Base-by-base conservation (phyloP, 2,113 vertebrate species). In the Centropristis striata region DNA sequence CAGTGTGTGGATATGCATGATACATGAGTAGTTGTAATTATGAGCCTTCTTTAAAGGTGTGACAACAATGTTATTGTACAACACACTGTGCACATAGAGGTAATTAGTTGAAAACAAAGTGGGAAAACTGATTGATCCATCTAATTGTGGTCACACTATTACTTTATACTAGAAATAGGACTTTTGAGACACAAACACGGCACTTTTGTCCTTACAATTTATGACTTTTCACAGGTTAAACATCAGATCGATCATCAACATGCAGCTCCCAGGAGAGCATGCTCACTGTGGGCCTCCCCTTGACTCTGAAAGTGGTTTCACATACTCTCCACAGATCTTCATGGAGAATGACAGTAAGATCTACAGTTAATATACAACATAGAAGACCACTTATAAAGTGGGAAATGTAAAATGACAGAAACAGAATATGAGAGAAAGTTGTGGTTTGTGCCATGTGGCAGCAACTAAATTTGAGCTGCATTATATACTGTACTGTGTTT, bases 241-340 rank as follows among this genome's bases (percentile, higher is more conserved):
- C 75, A 94, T 96, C 86, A 93, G 78, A 61, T 95, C 95, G 0
- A 84, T 96, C 82, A 94, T 96, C 80, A 96, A 95, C 82, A 95
- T 95, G 91, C 96, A 96, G 92, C 57, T 95, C 2, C 92, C 93
- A 5, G 94, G 95, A 28, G 95, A 96, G 58, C 96, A 96, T n/a
- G 90, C 91, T 75, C 90, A 95, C 89, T 96, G 96, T 61, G 96
- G 95, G 44, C 94, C 95, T 46, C 75, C 92, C 3, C 83, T 96
- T 7, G 92, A 96, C 37, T 85, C 85, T 36, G 78, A 88, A 32
- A 96, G 95, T 80, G 95, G 95, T 23, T 96, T 96, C 86, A 95
- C 96, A 2, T 96, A 96, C 84, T 92, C 89, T 20, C 95, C 95
- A 11, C 94, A 96, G 88, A 72, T 78, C 87, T 96, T 96, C 88